Conservation (phyloP, 2,113 vertebrate genomes). For the Cairina moschata region DNA sequence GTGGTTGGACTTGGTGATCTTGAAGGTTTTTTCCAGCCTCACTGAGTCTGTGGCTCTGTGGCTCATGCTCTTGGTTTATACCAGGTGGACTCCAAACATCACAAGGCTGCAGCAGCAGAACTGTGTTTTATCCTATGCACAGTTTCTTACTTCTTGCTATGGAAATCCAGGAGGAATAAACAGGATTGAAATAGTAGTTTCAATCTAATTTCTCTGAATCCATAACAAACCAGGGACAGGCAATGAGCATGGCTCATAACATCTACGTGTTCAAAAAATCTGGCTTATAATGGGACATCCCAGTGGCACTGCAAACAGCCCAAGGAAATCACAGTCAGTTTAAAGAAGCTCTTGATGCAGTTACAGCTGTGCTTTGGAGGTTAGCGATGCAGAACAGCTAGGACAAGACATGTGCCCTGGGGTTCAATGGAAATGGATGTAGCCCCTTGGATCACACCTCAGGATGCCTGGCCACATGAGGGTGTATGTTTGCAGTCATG, state of each 20-base stretch:
- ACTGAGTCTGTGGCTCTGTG: neutral
- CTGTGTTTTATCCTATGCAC: neutral
- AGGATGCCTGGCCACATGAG: neutral
- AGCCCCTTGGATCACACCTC: neutral
- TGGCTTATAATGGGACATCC: neutral
- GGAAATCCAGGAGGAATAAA: neutral
- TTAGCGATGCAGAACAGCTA: neutral
- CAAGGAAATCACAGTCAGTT: neutral
- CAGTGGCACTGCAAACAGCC: neutral
- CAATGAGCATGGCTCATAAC: fast-evolving
- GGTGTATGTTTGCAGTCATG: neutral
- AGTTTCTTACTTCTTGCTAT: neutral
- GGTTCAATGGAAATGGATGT: neutral
- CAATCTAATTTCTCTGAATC: neutral
- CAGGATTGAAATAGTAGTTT: neutral
- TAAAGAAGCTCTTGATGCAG: neutral
- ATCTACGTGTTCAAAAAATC: neutral
- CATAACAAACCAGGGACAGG: neutral
- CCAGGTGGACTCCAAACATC: neutral
- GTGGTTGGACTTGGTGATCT: neutral
- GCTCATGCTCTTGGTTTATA: neutral
- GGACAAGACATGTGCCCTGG: neutral
- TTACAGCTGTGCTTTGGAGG: neutral
- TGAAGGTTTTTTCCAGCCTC: neutral
- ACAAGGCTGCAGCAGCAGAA: neutral